Conservation (phyloP, 2,797 vertebrate species). For the Mormyrops attenuatus region DNA sequence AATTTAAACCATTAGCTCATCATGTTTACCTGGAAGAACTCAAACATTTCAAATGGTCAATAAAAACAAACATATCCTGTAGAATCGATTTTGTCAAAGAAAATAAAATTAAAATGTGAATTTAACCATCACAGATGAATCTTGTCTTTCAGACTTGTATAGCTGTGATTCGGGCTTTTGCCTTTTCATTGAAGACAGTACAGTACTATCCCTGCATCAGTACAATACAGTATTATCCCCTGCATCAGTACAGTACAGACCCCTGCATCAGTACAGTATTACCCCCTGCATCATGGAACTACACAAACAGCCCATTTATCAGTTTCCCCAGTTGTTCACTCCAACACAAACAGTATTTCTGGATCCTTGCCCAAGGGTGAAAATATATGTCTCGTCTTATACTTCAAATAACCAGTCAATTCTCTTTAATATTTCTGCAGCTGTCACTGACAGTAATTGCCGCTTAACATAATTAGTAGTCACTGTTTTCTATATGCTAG, state of each 20-base stretch:
- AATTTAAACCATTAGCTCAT: neutral
- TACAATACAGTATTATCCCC: too few relatives aligned
- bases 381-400: constrained; percentile 49
- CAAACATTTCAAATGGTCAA: neutral
- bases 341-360: constrained; percentile 61
- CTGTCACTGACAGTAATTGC: constrained; percentile 46
- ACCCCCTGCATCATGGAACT: constrained; percentile 58
- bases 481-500: neutral
- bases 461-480: constrained; percentile 36
- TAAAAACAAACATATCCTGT: neutral
- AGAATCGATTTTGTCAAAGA: neutral
- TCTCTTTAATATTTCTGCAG: constrained; percentile 50
- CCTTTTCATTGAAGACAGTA: constrained; percentile 53
- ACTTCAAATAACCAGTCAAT: constrained; percentile 51
- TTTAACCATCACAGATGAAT: neutral
- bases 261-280: too few relatives aligned
- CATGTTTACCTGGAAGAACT: neutral
- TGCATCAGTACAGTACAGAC: too few relatives aligned
- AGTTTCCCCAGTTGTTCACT: constrained; percentile 58
- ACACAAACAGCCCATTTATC: constrained; percentile 74
- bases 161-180: constrained; percentile 4
- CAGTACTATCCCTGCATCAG: constrained; percentile 46
- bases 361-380: constrained; percentile 53
- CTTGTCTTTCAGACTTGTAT: neutral
- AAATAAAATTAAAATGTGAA: neutral